Conservation (phyloP, 2,113 vertebrate species). For the Podarcis cretensis region DNA sequence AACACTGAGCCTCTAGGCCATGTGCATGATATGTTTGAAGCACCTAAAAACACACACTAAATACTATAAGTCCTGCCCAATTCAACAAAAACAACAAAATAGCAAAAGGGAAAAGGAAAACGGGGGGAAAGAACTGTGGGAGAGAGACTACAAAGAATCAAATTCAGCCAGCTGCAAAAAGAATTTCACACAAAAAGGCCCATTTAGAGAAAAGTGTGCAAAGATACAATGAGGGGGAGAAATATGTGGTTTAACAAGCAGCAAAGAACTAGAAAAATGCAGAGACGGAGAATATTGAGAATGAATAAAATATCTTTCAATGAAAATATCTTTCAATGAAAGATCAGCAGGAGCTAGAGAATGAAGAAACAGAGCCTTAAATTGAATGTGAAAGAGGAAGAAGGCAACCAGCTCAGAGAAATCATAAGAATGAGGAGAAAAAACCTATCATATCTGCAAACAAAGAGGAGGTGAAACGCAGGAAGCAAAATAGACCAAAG, state of each 20-base stretch:
- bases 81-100: not conserved
- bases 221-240: not conserved
- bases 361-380: not conserved
- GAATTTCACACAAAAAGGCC: too few species aligned
- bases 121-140: not conserved
- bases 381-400: not conserved
- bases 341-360: not conserved
- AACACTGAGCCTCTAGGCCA: not conserved
- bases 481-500: not conserved
- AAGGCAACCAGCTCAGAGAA: not conserved
- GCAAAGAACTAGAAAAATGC: not conserved
- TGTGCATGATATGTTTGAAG: not conserved
- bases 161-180: not conserved
- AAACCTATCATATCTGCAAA: not conserved
- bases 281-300: not conserved
- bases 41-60: not conserved
- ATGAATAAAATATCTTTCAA: too few species aligned
- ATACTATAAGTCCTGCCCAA: not conserved
- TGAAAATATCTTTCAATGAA: not conserved
- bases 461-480: not conserved
- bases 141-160: not conserved
- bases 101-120: rapidly evolving
- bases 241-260: not conserved
- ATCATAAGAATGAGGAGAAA: not conserved
- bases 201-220: not conserved